Evolutionary conservation across 1,140 invertebrate species (phyloP).

Genomic region (Spodoptera frugiperda): DNA sequence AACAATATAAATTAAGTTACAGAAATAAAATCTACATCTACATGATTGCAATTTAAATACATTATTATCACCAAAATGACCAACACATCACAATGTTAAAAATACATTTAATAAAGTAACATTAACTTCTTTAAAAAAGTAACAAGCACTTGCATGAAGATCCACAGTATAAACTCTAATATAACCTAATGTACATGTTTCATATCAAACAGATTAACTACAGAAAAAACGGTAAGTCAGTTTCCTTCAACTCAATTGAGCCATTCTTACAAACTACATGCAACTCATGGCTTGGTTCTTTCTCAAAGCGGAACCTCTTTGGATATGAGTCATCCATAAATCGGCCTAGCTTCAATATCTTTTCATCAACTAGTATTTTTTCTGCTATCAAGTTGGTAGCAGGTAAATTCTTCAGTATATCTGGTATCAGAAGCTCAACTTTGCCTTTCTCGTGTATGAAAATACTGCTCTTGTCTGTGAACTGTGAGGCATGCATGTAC

Average conservation of each 20-base stretch:
- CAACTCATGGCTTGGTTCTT: constrained; percentile 76
- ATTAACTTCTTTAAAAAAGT: constrained; percentile 27
- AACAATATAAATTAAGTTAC: not conserved
- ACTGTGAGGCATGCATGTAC: constrained; percentile 80
- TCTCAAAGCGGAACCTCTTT: constrained; percentile 82
- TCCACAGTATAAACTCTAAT: constrained; percentile 47
- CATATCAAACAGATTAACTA: constrained; percentile 55
- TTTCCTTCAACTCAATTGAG: constrained; percentile 82
- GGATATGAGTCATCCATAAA: constrained; percentile 83
- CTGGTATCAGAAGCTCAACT: constrained; percentile 78
- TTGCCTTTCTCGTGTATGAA: constrained; percentile 85
- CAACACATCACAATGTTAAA: constrained; percentile 39
- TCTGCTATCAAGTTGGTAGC: constrained; percentile 83
- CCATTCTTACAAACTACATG: constrained; percentile 85
- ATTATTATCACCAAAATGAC: constrained; percentile 31
- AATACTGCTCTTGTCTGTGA: constrained; percentile 83
- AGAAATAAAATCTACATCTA: not conserved
- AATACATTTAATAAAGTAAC: constrained; percentile 38
- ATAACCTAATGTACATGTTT: constrained; percentile 50
- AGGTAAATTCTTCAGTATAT: constrained; percentile 79
- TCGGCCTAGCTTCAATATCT: constrained; percentile 79
- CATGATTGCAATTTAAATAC: constrained; percentile 10
- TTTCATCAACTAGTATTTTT: constrained; percentile 81
- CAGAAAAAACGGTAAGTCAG: constrained; percentile 74
- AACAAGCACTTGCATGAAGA: constrained; percentile 27